These are phyloP conservation scores for mouse (Mus musculus) DNA, from an alignment of 2,113 vertebrate species.

Conservation along the genomic window GRCm39 chr17:8246501-8247000, in stretches of 20 bases:
- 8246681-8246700: fast-evolving
- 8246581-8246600: neutral
- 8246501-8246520: neutral
- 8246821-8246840: fast-evolving
- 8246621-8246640: neutral
- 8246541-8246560: neutral
- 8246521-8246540: neutral
- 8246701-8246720: fast-evolving
- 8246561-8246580: constrained; percentile 1
- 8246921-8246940: neutral
- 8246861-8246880: neutral
- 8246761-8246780: fast-evolving
- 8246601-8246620: neutral
- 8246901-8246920: neutral
- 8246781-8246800: fast-evolving
- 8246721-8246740: fast-evolving
- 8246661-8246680: fast-evolving
- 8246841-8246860: neutral
- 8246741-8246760: fast-evolving
- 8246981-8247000: fast-evolving
- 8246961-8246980: neutral
- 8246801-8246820: neutral
- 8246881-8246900: neutral
- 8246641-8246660: fast-evolving
- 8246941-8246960: fast-evolving